A percentile compares a stretch with the other conserved stretches of the same genome.
Conservation (phyloP, 2,797 vertebrate genomes). For the Paguma larvata region DNA sequence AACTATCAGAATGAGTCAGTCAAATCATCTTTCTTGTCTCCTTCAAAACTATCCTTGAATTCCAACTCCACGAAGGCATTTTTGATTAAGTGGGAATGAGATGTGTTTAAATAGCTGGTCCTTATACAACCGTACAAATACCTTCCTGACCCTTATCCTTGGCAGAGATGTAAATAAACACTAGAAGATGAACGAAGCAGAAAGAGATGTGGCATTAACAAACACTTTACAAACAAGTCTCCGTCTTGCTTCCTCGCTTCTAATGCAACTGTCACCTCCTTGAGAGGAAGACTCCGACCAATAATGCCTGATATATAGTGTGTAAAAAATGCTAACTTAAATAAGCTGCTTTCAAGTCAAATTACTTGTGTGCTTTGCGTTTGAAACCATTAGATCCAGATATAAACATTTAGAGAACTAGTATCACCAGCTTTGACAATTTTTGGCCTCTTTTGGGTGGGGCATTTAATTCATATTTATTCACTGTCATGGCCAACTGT, state of each 20-base stretch:
- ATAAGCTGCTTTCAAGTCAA: conserved; percentile 23
- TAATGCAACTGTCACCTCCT: background rate
- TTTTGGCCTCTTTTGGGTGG: background rate
- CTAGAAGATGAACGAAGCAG: conserved; percentile 22
- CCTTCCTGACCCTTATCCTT: conserved; percentile 27
- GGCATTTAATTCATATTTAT: background rate
- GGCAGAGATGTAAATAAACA: conserved; percentile 54
- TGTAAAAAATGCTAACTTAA: conserved; percentile 53
- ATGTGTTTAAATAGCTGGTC: conserved; percentile 52
- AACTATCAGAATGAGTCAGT: conserved; percentile 42
- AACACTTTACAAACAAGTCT: conserved; percentile 14
- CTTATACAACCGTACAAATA: conserved; percentile 30
- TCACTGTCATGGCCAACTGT: background rate
- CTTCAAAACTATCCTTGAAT: conserved; percentile 81
- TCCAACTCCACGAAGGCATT: conserved; percentile 64
- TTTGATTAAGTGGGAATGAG: conserved; percentile 70
- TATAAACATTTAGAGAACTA: background rate
- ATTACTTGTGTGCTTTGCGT: conserved; percentile 15
- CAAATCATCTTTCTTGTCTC: conserved; percentile 52
- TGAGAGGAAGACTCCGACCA: background rate
- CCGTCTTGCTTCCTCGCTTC: background rate
- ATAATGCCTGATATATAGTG: background rate
- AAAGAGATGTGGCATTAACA: conserved; percentile 34
- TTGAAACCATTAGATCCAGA: background rate
- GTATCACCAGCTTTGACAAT: background rate